Conservation (phyloP, 2,113 vertebrate species). For the Silurus meridionalis region DNA sequence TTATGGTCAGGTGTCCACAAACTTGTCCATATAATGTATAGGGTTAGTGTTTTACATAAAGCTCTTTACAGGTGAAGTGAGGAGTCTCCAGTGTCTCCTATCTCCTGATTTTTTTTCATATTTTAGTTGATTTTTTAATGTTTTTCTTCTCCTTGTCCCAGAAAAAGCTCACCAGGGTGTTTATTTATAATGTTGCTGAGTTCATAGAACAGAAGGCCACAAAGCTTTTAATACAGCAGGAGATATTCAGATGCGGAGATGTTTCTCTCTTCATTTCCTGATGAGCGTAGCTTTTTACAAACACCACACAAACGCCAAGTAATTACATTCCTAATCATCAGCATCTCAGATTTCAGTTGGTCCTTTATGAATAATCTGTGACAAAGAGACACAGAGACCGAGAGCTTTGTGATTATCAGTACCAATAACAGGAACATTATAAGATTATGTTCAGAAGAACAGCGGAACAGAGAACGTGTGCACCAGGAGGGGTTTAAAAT, state of each 20-base stretch:
- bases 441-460: neutral
- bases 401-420: neutral
- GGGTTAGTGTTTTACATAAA: too few species aligned
- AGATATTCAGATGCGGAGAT: slow-evolving; percentile 26
- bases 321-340: slow-evolving; percentile 51
- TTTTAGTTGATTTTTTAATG: too few species aligned
- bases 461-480: neutral
- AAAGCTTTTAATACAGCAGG: slow-evolving; percentile 13
- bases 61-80: too few species aligned
- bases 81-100: too few species aligned
- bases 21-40: too few species aligned
- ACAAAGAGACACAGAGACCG: neutral
- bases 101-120: too few species aligned
- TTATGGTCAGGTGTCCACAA: too few species aligned
- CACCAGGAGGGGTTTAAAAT: neutral
- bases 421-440: neutral
- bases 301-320: slow-evolving; percentile 36
- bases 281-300: slow-evolving; percentile 35
- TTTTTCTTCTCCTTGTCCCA: neutral
- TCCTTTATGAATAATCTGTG: slow-evolving; percentile 41
- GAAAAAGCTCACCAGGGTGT: slow-evolving; percentile 17
- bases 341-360: slow-evolving; percentile 45
- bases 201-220: slow-evolving; percentile 19
- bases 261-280: slow-evolving; percentile 27
- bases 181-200: slow-evolving; percentile 17